Percentiles rank a stretch among this genome's conserved stretches.
Conservation (phyloP, 2,113 vertebrate genomes). For the Hippocampus abdominalis region DNA sequence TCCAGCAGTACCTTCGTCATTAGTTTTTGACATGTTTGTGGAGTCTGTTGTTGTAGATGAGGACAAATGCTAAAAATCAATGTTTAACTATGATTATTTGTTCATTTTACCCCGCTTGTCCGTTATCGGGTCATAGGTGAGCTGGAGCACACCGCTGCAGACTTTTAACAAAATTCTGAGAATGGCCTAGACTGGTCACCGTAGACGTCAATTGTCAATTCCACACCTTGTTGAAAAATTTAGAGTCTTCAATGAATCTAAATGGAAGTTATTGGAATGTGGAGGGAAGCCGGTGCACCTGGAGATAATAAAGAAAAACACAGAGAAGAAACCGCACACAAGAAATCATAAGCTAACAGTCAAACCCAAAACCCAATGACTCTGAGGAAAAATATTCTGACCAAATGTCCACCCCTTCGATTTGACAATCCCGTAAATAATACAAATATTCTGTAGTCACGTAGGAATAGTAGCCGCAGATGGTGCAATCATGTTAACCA, state of each 20-base stretch:
- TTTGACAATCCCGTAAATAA: not conserved
- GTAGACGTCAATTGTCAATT: not conserved
- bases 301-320: not conserved
- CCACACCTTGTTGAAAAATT: not conserved
- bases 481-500: not conserved
- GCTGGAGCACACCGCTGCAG: not conserved
- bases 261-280: not conserved
- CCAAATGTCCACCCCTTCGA: not conserved
- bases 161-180: not conserved
- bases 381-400: not conserved
- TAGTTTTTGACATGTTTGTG: not conserved
- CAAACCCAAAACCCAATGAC: not conserved
- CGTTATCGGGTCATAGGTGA: not conserved
- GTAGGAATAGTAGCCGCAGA: not conserved
- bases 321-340: not conserved
- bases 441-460: not conserved
- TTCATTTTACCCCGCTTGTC: too few species aligned
- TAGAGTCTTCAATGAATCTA: not conserved
- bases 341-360: not conserved
- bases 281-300: not conserved
- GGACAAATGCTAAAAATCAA: too few species aligned
- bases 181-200: not conserved
- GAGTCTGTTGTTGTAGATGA: not conserved
- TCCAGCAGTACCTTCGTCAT: not conserved
- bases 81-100: too few species aligned